Evolutionary conservation across 2,888 invertebrate genomes (phyloP), one percentile per base, ranked within the genome.

Genomic region (Caenorhabditis panamensis): DNA sequence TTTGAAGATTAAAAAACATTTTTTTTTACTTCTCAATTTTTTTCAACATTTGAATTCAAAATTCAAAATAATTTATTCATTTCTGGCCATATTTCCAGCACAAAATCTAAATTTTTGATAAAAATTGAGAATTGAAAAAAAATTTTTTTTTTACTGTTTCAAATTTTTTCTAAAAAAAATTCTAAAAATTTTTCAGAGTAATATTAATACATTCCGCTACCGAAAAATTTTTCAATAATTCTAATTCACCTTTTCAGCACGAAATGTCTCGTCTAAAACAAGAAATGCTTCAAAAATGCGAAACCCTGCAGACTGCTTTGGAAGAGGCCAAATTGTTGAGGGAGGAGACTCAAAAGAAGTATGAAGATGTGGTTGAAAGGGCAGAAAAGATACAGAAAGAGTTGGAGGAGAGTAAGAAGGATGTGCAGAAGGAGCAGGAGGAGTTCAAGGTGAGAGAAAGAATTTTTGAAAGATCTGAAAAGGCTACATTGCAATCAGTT

Each of bases 231-330:
- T 44, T 44, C 49, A 49, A 49, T 13, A 49, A 49, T n/a, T 31
- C 28, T n/a, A 28, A 22, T 31, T 31, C 6, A 41, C 51, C 2
- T 41, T 72, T 71, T n/a, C 66, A 79, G 79, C 22, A 72, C 36
- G 54, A 79, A 61, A 56, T 72, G 3, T 54, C 67, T 4, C 54
- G 49, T 3, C 59, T 78, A 37, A 63, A 67, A 72, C 61, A 63
- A 37, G 80, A 75, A 61, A 75, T 80, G 68, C 64, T 76, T 36
- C 68, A 73, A 20, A 72, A 77, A 22, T 69, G 76, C 44, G 73
- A 68, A 16, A 13, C 44, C 16, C 69, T 83, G 18, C 61, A 71
- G 24, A 22, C 59, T n/a, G 72, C 78, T 37, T n/a, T 81, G 58
- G 49, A 82, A 24, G 82, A 67, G 20, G 76, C 66, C 20, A 77